Percentiles rank a stretch among this genome's conserved stretches.
Evolutionary conservation across 2,797 vertebrate genomes (phyloP).

Genomic region (Scolopax rusticola): DNA sequence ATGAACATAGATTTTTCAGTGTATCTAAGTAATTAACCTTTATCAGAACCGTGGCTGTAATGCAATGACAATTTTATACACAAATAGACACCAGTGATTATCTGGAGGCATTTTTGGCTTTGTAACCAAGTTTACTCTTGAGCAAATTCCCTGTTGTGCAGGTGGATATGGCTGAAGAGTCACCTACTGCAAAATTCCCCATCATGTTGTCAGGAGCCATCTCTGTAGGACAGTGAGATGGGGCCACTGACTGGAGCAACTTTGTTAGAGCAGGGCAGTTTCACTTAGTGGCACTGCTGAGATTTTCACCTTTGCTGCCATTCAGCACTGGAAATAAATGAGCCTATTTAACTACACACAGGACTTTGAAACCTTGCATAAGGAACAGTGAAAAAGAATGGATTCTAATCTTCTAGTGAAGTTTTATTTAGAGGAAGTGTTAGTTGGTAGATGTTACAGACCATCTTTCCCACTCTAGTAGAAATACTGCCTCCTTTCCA

Average conservation of each 20-base stretch:
- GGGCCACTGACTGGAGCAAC: background rate
- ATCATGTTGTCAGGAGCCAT: background rate
- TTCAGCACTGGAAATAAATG: background rate
- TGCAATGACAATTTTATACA: conserved; percentile 1
- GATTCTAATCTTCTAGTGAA: background rate
- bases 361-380: background rate
- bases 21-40: conserved; percentile 79
- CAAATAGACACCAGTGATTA: conserved; percentile 23
- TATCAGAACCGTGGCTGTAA: conserved; percentile 36
- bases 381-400: background rate
- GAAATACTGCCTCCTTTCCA: background rate
- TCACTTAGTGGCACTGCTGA: background rate
- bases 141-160: background rate
- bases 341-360: background rate
- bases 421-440: background rate
- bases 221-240: background rate
- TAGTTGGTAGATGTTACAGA: background rate
- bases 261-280: background rate
- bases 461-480: background rate
- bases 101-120: conserved; percentile 6
- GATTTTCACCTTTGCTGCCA: background rate
- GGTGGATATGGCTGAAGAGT: background rate
- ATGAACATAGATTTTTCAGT: conserved; percentile 81
- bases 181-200: background rate
- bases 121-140: background rate